These are phyloP conservation scores for Phodopus roborovskii DNA, from an alignment of 2,113 vertebrate genomes.

Conservation along the genomic window DNA sequence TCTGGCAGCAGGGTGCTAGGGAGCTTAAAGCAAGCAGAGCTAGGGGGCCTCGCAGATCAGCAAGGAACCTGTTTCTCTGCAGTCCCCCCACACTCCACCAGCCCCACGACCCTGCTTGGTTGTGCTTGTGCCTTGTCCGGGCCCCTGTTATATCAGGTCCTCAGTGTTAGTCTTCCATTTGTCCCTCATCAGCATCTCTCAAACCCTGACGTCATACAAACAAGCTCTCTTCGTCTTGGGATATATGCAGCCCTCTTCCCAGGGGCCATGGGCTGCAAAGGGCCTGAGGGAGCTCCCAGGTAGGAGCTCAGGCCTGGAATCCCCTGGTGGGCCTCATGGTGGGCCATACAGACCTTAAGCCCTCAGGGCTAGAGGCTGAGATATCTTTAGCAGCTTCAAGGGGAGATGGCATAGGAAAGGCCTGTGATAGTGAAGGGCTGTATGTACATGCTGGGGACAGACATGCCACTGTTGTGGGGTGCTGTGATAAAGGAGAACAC, in stretches of 20 bases:
- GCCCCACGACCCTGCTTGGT: not conserved
- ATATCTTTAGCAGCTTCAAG: too few species aligned
- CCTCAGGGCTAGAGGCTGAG: not conserved
- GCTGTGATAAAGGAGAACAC: not conserved
- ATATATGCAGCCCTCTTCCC: not conserved
- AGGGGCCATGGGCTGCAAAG: not conserved
- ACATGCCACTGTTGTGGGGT: not conserved
- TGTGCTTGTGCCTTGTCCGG: fast-evolving
- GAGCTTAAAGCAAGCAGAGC: not conserved
- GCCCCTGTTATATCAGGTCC: not conserved
- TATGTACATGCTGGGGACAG: not conserved
- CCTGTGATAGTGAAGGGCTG: not conserved
- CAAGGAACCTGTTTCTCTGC: fast-evolving
- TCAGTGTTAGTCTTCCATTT: not conserved
- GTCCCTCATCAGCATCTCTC: not conserved
- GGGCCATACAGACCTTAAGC: too few species aligned
- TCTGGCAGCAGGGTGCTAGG: not conserved
- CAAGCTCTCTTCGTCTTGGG: not conserved
- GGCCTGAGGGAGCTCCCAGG: not conserved
- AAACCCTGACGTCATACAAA: not conserved
- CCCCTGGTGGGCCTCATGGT: too few species aligned
- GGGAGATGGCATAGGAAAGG: not conserved
- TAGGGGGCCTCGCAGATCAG: not conserved
- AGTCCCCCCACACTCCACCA: not conserved
- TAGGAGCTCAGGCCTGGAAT: not conserved